A percentile compares a stretch with the other conserved stretches of the same genome.
phyloP scores from a whole-genome alignment of 2,797 vertebrate genomes.

The Denticeps clupeoides region DNA sequence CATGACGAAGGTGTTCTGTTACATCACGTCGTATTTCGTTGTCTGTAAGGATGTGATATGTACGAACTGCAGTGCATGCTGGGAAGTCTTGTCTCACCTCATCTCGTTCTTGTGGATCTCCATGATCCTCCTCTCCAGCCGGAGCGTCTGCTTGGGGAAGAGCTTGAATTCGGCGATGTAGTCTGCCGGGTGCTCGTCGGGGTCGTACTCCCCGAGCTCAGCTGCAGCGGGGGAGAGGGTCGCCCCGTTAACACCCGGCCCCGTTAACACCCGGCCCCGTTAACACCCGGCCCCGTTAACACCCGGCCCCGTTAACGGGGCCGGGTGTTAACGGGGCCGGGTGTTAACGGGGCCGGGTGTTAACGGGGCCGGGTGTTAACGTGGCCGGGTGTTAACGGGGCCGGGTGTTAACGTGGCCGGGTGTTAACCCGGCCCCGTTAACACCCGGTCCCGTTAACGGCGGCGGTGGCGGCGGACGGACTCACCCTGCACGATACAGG shows the following conservation, averaged over 20 bases:
- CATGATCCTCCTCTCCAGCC: slow-evolving; percentile 88
- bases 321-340: no score
- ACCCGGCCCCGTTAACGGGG: no score
- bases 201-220: slow-evolving; percentile 89
- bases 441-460: background rate
- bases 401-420: no score
- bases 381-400: no score
- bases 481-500: slow-evolving; percentile 89
- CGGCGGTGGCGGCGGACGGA: background rate
- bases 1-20: no score
- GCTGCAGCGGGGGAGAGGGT: slow-evolving; percentile 49
- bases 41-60: background rate
- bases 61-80: background rate
- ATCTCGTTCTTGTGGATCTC: slow-evolving; percentile 91
- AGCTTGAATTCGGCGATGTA: slow-evolving; percentile 90
- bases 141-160: slow-evolving; percentile 93
- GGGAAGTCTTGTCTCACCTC: slow-evolving; percentile 61
- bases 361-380: no score
- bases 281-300: no score
- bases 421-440: background rate
- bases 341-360: no score
- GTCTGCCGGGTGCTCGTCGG: slow-evolving; percentile 84
- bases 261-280: no score
- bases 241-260: no score
- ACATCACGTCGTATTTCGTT: background rate